Evolutionary conservation across 2,797 vertebrate species (phyloP).

Genomic region (Ptychobarbus kaznakovi): DNA sequence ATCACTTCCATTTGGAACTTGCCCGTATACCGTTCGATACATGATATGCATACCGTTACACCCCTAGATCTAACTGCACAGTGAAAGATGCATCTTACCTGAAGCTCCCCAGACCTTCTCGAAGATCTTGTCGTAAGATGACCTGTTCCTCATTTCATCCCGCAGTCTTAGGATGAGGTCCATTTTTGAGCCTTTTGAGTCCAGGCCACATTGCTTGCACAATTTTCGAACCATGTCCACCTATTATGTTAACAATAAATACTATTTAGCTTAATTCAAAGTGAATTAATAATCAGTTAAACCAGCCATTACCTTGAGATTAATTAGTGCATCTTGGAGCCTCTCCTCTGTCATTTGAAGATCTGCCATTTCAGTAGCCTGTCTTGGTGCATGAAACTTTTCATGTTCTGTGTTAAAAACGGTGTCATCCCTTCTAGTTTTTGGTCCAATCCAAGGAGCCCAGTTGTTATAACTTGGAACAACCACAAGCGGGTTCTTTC

Average conservation of each 20-base stretch:
- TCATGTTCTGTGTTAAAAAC: constrained; percentile 9
- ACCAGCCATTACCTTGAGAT: neutral
- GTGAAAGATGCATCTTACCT: constrained; percentile 30
- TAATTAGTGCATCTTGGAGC: constrained; percentile 12
- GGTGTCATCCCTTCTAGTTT: neutral
- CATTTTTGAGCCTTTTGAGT: constrained; percentile 32
- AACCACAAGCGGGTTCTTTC: neutral
- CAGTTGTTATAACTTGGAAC: constrained; percentile 14
- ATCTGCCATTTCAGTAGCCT: constrained; percentile 19
- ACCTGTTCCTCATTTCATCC: constrained; percentile 39
- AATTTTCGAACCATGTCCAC: constrained; percentile 28
- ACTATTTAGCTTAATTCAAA: constrained; percentile 10
- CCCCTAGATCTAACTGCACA: neutral
- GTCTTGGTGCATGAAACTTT: constrained; percentile 14
- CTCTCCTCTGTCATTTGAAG: constrained; percentile 14
- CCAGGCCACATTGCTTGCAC: constrained; percentile 38
- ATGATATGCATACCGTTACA: too few species aligned
- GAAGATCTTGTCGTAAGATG: constrained; percentile 43
- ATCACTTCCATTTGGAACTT: too few species aligned
- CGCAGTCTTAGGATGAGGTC: constrained; percentile 24
- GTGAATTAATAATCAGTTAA: constrained; percentile 2
- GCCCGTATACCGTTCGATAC: too few species aligned
- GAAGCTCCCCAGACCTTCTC: constrained; percentile 48
- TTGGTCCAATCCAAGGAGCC: neutral
- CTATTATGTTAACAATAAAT: constrained; percentile 33